Conservation (phyloP, 2,113 vertebrate species). For the Pseudorectes ferrugineus region DNA sequence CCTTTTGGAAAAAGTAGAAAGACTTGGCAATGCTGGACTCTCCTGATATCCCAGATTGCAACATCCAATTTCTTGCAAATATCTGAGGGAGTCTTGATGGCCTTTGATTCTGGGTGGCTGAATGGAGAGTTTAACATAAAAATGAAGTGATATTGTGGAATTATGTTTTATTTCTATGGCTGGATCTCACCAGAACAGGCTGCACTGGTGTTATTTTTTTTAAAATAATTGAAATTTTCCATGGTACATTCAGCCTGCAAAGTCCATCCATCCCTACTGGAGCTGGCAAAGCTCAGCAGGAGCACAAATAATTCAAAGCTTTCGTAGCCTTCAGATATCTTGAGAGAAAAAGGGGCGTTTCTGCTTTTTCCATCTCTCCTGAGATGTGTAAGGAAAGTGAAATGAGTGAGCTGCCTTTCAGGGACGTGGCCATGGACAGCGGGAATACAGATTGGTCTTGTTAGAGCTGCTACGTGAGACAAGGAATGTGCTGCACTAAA, state of each 20-base stretch:
- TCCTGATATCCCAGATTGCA: neutral
- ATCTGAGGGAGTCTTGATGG: neutral
- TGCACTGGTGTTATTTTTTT: neutral
- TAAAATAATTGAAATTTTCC: conserved; percentile 8
- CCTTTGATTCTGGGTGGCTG: neutral
- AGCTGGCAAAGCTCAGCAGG: conserved; percentile 1
- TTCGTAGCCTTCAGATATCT: neutral
- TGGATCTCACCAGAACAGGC: neutral
- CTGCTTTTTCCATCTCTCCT: neutral
- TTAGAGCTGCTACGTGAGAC: neutral
- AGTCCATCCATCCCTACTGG: neutral
- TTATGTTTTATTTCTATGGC: neutral
- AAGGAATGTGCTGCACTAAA: neutral
- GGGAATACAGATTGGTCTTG: neutral
- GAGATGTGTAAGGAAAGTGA: neutral
- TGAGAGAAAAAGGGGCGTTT: neutral
- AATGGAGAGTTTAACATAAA: neutral
- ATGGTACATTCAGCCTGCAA: neutral
- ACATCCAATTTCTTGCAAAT: neutral
- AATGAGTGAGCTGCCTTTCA: neutral
- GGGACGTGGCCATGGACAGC: neutral
- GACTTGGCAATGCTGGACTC: neutral
- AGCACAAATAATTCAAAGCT: conserved; percentile 46
- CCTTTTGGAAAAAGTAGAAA: neutral
- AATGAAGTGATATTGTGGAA: neutral